Conservation (phyloP, 2,797 vertebrate species). For the Rhynchotus rufescens region DNA sequence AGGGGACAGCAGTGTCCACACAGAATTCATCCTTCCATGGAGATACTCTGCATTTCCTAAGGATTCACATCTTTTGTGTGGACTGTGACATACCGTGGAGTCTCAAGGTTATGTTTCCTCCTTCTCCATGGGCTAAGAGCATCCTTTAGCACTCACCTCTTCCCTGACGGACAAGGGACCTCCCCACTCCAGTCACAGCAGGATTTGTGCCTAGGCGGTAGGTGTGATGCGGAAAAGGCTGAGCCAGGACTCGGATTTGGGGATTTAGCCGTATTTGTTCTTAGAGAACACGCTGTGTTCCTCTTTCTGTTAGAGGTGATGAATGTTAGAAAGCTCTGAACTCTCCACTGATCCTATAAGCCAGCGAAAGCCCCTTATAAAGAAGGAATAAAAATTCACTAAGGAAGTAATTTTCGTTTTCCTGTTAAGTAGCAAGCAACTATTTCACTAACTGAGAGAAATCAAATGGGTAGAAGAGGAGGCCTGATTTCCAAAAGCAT, state of each 20-base stretch:
- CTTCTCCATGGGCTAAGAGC: background rate
- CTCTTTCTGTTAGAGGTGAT: background rate
- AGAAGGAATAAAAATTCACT: conserved; percentile 10
- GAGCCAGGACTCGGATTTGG: background rate
- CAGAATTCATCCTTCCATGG: background rate
- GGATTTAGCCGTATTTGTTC: background rate
- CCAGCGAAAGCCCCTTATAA: conserved; percentile 31
- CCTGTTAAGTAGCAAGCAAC: conserved; percentile 9
- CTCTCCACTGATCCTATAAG: conserved; percentile 7
- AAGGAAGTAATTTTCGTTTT: conserved; percentile 16
- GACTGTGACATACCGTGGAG: background rate
- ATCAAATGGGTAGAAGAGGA: background rate
- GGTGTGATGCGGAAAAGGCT: background rate
- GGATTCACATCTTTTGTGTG: background rate
- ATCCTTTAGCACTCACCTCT: background rate
- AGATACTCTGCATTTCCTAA: background rate
- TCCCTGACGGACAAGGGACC: background rate
- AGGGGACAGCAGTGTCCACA: background rate
- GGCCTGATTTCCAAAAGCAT: background rate
- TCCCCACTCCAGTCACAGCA: background rate
- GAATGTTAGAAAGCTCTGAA: background rate
- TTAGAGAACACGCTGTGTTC: background rate
- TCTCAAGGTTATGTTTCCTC: background rate
- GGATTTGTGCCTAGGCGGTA: background rate
- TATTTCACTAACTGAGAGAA: conserved; percentile 20